These are phyloP conservation scores for Nomada hirtipes DNA, from an alignment of 2,888 invertebrate genomes.

Conservation along the genomic window DNA sequence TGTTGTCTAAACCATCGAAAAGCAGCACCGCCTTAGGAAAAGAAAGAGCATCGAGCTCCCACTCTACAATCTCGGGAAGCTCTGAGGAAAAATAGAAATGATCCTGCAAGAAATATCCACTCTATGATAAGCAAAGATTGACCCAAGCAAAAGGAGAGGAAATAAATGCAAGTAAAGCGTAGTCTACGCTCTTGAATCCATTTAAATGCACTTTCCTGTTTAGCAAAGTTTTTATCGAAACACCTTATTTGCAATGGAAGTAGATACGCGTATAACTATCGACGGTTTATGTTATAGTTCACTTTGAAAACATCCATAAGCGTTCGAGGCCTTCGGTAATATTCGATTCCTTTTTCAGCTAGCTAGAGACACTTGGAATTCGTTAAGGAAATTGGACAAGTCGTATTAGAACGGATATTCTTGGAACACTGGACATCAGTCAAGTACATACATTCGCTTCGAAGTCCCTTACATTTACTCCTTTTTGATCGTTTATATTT, in stretches of 20 bases:
- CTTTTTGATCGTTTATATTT: background rate
- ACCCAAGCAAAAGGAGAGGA: constrained; percentile 13
- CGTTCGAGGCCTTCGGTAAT: background rate
- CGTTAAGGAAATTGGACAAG: background rate
- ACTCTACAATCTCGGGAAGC: constrained; percentile 55
- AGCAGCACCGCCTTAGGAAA: constrained; percentile 39
- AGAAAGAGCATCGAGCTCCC: constrained; percentile 36
- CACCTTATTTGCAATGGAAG: background rate
- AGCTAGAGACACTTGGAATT: constrained; percentile 1
- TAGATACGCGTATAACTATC: background rate
- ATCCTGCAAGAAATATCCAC: constrained; percentile 9
- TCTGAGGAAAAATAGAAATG: constrained; percentile 42
- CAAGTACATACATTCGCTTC: background rate
- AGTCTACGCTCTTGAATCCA: constrained; percentile 4
- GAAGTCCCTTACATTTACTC: background rate
- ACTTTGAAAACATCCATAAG: background rate
- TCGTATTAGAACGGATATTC: background rate
- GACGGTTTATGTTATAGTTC: background rate
- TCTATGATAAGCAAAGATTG: constrained; percentile 24
- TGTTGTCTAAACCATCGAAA: constrained; percentile 22
- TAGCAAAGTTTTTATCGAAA: constrained; percentile 26
- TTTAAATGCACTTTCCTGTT: constrained; percentile 43
- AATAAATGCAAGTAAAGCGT: constrained; percentile 16
- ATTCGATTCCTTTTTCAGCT: background rate
- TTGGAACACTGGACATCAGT: background rate